These are phyloP conservation scores for Columbina picui DNA, from an alignment of 2,113 vertebrate species.

Conservation along the genomic window DNA sequence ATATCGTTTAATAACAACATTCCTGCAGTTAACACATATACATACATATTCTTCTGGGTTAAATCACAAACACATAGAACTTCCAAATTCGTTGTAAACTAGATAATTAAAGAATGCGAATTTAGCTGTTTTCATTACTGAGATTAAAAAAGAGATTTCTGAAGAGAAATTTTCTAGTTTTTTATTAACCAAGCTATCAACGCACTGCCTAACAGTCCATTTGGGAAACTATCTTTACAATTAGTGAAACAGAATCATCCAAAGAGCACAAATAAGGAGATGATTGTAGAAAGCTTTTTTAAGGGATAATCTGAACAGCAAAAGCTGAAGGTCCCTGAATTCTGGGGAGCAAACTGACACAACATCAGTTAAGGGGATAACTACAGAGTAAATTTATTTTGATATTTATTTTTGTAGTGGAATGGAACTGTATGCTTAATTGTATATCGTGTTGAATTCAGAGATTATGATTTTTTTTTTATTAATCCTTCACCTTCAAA, in stretches of 20 bases:
- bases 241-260: not conserved
- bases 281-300: not conserved
- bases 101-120: not conserved
- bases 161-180: not conserved
- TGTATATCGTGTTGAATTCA: not conserved
- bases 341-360: not conserved
- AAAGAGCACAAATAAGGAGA: not conserved
- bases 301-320: not conserved
- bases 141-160: not conserved
- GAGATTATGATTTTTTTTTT: not conserved
- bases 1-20: not conserved
- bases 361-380: fast-evolving
- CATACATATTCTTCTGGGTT: not conserved
- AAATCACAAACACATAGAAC: not conserved
- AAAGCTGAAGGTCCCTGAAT: not conserved
- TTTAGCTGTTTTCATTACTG: not conserved
- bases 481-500: not conserved
- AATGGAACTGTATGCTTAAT: not conserved
- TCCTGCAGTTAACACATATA: not conserved
- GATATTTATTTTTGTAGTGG: not conserved
- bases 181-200: not conserved
- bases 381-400: not conserved
- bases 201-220: not conserved
- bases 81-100: not conserved
- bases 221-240: not conserved